Percentiles rank a stretch among this genome's conserved stretches.
phyloP scores from a whole-genome alignment of 2,113 vertebrate species.

The Hucho hucho region DNA sequence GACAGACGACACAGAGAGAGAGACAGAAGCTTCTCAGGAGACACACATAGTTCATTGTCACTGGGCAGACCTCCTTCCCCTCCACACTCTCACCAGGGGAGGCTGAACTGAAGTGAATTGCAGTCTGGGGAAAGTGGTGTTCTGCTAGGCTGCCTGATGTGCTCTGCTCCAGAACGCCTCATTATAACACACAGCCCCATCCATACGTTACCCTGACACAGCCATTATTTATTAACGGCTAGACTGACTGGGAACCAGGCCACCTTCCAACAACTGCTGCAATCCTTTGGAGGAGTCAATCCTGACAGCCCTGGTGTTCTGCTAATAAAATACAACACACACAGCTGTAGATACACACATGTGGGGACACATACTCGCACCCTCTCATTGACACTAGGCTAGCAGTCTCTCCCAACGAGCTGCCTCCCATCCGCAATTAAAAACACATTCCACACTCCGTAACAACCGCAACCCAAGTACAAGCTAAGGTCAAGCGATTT shows the following conservation, averaged over 20 bases:
- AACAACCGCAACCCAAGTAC: conserved; percentile 26
- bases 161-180: conserved; percentile 57
- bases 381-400: background rate
- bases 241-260: conserved; percentile 49
- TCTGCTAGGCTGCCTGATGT: conserved; percentile 38
- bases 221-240: conserved; percentile 72
- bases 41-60: conserved; percentile 24
- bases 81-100: conserved; percentile 13
- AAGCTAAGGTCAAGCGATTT: conserved; percentile 29
- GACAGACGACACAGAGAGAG: too few relatives aligned
- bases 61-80: conserved; percentile 24
- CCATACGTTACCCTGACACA: conserved; percentile 69
- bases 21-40: too few relatives aligned
- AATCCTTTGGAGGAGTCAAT: conserved; percentile 46
- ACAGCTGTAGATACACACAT: background rate
- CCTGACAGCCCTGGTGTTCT: conserved; percentile 52
- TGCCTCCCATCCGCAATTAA: conserved; percentile 35
- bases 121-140: conserved; percentile 45
- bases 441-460: conserved; percentile 41
- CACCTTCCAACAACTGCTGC: conserved; percentile 49
- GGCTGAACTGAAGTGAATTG: conserved; percentile 52
- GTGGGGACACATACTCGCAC: background rate
- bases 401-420: background rate
- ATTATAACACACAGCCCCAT: conserved; percentile 58
- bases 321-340: background rate